Conservation (phyloP, 2,797 vertebrate species). For the Characodon lateralis region DNA sequence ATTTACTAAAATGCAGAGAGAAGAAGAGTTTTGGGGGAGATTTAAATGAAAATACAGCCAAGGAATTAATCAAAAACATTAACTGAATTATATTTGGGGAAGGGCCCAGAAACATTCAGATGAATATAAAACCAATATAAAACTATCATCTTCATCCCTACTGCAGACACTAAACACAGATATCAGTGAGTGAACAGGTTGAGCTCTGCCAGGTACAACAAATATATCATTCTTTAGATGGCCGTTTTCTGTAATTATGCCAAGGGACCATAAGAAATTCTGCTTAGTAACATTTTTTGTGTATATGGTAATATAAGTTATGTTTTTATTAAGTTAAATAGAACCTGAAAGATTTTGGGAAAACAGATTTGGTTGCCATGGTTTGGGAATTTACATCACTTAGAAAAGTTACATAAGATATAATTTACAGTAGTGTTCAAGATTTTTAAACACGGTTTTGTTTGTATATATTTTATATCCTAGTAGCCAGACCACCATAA, state of each 20-base stretch:
- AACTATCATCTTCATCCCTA: too few species aligned
- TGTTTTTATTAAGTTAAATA: neutral
- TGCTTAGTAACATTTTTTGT: neutral
- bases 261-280: neutral
- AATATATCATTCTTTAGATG: neutral
- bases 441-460: neutral
- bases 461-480: neutral
- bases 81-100: neutral
- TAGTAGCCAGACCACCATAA: too few species aligned
- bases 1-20: neutral
- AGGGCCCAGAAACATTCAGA: neutral
- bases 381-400: neutral
- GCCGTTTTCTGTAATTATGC: neutral
- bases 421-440: neutral
- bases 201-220: neutral
- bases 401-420: too few species aligned
- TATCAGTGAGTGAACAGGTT: neutral
- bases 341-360: neutral
- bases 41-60: too few species aligned
- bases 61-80: neutral
- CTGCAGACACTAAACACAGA: too few species aligned
- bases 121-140: too few species aligned
- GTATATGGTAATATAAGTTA: neutral
- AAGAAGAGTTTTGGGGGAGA: neutral
- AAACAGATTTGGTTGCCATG: neutral